phyloP scores from a whole-genome alignment of 1,140 invertebrate species.

The Drosophila albomicans region DNA sequence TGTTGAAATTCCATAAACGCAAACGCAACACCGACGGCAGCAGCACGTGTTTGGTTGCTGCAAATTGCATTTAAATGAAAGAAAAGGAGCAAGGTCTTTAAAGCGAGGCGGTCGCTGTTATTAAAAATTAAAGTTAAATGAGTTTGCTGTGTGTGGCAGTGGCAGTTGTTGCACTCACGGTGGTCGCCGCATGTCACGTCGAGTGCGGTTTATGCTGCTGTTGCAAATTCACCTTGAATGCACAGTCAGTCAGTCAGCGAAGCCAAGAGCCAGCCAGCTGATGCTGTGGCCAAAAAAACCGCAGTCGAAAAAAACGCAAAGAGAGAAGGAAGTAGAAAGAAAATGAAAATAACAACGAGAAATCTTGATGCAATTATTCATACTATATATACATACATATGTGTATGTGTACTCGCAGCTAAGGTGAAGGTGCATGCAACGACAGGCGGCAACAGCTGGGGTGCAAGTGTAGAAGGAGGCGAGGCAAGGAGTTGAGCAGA shows the following conservation, averaged over 20 bases:
- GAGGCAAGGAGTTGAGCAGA: background rate
- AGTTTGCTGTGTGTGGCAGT: constrained; percentile 29
- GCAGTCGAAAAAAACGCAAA: constrained; percentile 8
- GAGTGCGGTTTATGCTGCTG: constrained; percentile 69
- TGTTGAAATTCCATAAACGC: constrained; percentile 62
- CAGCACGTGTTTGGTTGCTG: constrained; percentile 27
- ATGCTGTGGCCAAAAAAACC: constrained; percentile 28
- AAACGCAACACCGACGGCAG: background rate
- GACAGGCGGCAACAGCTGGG: constrained; percentile 60
- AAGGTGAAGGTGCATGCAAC: constrained; percentile 70
- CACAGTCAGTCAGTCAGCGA: constrained; percentile 7
- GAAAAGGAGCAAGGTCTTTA: constrained; percentile 39
- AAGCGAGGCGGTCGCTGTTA: constrained; percentile 53
- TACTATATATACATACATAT: constrained; percentile 43
- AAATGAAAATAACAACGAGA: constrained; percentile 43
- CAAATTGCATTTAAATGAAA: constrained; percentile 53
- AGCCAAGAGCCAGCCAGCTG: constrained; percentile 1
- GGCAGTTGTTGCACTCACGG: constrained; percentile 50
- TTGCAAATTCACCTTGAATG: constrained; percentile 70
- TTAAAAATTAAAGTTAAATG: constrained; percentile 78
- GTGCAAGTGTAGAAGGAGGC: background rate
- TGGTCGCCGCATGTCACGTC: constrained; percentile 73
- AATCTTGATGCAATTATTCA: constrained; percentile 82
- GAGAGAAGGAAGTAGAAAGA: background rate
- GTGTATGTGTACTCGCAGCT: constrained; percentile 24